Evolutionary conservation across 2,113 vertebrate species (phyloP).

Genomic region (Chionis minor): DNA sequence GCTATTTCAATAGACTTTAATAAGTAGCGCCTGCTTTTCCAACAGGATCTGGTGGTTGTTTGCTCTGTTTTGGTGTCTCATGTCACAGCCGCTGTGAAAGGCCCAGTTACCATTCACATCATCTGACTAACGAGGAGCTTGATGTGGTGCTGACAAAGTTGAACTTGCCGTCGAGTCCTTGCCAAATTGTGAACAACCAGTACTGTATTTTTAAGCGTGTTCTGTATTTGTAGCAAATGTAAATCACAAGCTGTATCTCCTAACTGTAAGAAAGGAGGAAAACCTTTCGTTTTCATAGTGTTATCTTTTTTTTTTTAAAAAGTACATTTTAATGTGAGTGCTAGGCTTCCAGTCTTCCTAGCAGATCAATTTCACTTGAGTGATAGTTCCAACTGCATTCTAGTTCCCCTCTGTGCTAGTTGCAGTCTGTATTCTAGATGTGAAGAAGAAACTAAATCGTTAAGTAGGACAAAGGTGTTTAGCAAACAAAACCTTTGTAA

Average conservation of each 20-base stretch:
- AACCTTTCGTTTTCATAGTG: background rate
- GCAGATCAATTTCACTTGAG: background rate
- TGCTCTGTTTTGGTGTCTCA: background rate
- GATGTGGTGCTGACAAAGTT: background rate
- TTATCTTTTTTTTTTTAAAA: background rate
- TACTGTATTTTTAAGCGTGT: background rate
- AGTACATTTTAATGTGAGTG: background rate
- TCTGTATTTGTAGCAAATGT: background rate
- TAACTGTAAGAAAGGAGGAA: background rate
- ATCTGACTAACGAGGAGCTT: background rate
- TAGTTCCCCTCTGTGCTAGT: background rate
- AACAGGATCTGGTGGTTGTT: background rate
- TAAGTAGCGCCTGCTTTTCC: background rate
- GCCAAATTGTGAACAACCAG: background rate
- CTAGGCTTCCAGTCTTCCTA: background rate
- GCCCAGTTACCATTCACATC: background rate
- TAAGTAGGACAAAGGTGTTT: background rate
- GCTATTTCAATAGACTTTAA: background rate
- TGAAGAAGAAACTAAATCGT: background rate
- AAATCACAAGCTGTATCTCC: background rate
- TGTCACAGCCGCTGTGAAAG: background rate
- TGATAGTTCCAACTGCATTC: background rate
- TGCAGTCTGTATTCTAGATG: background rate
- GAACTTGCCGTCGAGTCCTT: background rate
- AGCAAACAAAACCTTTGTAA: background rate